These are phyloP conservation scores for Euura saliciscinereae DNA, from an alignment of 1,140 invertebrate species.

Conservation along the genomic window DNA sequence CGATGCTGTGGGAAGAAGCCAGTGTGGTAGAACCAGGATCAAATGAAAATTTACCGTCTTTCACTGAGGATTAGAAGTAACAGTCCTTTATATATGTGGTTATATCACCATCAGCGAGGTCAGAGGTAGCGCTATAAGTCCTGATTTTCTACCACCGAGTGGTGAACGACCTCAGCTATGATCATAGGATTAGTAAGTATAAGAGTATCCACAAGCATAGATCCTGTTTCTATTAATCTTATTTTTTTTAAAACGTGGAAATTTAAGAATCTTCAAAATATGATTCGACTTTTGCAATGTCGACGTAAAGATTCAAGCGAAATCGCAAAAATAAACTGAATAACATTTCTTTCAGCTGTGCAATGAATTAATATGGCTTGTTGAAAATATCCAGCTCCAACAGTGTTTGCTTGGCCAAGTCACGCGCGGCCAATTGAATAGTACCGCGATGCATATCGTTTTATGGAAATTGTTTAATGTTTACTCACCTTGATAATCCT, in stretches of 20 bases:
- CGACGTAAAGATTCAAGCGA: too few species aligned
- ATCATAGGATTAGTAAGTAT: too few species aligned
- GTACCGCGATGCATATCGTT: too few species aligned
- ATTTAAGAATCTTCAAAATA: too few species aligned
- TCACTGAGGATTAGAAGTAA: constrained; percentile 5
- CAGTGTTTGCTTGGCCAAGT: neutral
- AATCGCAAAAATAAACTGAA: too few species aligned
- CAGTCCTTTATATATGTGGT: constrained; percentile 3
- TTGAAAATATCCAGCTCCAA: neutral
- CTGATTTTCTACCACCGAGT: neutral
- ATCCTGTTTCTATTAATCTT: too few species aligned
- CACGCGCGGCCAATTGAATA: neutral
- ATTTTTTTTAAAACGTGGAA: too few species aligned
- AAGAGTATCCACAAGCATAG: too few species aligned
- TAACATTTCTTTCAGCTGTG: too few species aligned
- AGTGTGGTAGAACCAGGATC: neutral
- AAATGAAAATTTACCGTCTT: constrained; percentile 2
- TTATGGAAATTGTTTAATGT: neutral
- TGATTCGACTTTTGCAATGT: too few species aligned
- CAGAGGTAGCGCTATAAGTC: neutral
- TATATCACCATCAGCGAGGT: constrained; percentile 6
- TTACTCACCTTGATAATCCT: neutral
- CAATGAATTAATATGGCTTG: neutral
- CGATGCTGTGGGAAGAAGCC: neutral
- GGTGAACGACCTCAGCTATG: neutral